A percentile compares a stretch with the other conserved stretches of the same genome.
These are phyloP conservation scores for Chanos chanos DNA, from an alignment of 2,797 vertebrate genomes.

Conservation along the genomic window DNA sequence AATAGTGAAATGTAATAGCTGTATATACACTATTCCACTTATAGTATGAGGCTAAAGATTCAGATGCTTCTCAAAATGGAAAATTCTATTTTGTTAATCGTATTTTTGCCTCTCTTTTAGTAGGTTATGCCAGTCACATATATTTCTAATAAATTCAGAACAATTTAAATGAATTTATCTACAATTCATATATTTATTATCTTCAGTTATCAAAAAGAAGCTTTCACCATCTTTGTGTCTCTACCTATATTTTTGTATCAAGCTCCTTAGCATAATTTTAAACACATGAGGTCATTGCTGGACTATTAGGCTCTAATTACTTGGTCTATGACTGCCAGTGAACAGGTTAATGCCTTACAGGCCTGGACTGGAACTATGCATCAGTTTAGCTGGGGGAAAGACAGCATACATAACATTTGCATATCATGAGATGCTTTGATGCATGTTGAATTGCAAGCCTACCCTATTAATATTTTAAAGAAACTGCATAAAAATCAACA, in stretches of 20 bases:
- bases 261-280: conserved; percentile 26
- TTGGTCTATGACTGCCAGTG: conserved; percentile 18
- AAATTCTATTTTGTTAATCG: too few species aligned
- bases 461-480: conserved; percentile 81
- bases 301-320: conserved; percentile 36
- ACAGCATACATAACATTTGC: conserved; percentile 67
- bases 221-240: too few species aligned
- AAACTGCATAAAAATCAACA: conserved; percentile 80
- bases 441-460: conserved; percentile 77
- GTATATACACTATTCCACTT: too few species aligned
- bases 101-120: not conserved
- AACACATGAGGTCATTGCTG: conserved; percentile 39
- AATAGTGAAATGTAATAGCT: too few species aligned
- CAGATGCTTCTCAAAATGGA: too few species aligned
- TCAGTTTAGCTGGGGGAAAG: conserved; percentile 70
- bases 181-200: too few species aligned
- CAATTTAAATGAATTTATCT: too few species aligned
- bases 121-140: not conserved
- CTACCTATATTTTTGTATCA: too few species aligned
- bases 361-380: conserved; percentile 52
- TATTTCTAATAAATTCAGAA: too few species aligned
- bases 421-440: conserved; percentile 78
- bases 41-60: too few species aligned
- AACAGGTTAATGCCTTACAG: conserved; percentile 33
- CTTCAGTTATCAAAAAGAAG: too few species aligned